Evolutionary conservation across 2,113 vertebrate species (phyloP), one percentile per base, ranked within the genome.

Genomic region (Syrrhaptes paradoxus): DNA sequence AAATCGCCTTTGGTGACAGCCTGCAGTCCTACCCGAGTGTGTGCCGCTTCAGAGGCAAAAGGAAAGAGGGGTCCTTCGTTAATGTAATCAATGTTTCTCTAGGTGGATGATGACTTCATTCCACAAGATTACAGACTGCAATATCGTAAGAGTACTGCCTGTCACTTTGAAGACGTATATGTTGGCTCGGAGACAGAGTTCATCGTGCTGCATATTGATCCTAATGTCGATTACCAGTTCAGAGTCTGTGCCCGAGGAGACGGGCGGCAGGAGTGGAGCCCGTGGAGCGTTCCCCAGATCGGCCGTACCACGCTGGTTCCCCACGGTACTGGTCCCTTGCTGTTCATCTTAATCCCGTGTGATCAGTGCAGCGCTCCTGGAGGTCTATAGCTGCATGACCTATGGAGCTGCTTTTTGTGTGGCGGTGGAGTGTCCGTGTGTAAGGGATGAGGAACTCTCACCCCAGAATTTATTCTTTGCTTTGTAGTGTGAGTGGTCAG

Each of bases 261-360:
- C 12, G 99, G 99, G 5, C 98, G 99, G 16, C 99, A 99, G 28
- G 99, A 99, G 96, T 99, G 99, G 99, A 99, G 99, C 87, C 99
- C 99, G 0, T 99, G 99, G 99, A 99, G 99, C 8, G 81, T 99
- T 83, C 98, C 99, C 1, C 99, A 99, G 97, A 97, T 61, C 0
- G 99, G 99, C 7, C 95, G 93, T 90, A 99, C 99, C 96, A 98
- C 99, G 0, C 95, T 99, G 25, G 98, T 98, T 4, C 98, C 99
- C 2, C 99, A 99, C 1, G 99, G 99, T 99, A 98, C 73, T 4
- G 65, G 13, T 51, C 1, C 3, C 1, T 34, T 70, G 59, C 68
- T 63, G 3, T 43, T 90, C 61, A 17, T 7, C 63, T 52, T n/a
- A 16, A 52, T 6, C 31, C 65, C 2, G 0, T 25, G 62, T 31